A percentile compares a stretch with the other conserved stretches of the same genome.
Evolutionary conservation across 2,888 invertebrate genomes (phyloP).

Genomic region (Erebia epiphron): DNA sequence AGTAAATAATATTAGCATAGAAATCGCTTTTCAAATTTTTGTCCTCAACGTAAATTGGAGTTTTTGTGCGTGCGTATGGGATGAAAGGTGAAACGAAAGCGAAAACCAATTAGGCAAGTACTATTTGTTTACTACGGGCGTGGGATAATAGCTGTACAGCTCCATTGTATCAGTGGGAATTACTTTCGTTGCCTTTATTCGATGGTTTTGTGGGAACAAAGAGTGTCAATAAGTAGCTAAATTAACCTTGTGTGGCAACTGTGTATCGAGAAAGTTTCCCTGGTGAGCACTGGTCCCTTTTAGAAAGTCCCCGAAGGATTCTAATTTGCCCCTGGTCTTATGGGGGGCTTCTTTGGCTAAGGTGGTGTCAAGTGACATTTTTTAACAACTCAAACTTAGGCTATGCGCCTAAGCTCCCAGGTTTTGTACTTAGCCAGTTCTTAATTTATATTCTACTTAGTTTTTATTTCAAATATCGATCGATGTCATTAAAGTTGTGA

Average conservation of each 20-base stretch:
- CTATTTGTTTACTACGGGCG: constrained; percentile 31
- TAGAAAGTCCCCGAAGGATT: too few relatives aligned
- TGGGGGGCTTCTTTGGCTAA: too few relatives aligned
- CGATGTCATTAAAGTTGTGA: not conserved
- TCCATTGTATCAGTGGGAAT: constrained; percentile 29
- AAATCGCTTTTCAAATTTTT: constrained; percentile 19
- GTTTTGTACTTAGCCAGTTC: not conserved
- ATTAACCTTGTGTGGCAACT: not conserved
- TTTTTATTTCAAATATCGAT: constrained; percentile 1
- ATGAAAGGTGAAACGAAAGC: constrained; percentile 37
- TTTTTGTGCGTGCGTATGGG: constrained; percentile 22
- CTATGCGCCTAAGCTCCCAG: not conserved
- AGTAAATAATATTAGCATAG: not conserved
- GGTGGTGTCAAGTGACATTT: too few relatives aligned
- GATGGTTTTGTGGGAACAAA: constrained; percentile 26
- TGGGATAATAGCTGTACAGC: constrained; percentile 30
- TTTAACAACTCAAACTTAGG: too few relatives aligned
- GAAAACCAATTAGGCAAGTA: constrained; percentile 30
- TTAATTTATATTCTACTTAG: not conserved
- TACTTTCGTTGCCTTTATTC: constrained; percentile 34
- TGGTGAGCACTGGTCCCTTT: too few relatives aligned
- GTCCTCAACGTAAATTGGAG: constrained; percentile 6
- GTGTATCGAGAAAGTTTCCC: too few relatives aligned
- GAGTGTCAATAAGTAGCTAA: not conserved
- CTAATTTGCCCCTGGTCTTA: too few relatives aligned